phyloP scores from a whole-genome alignment of 1,140 invertebrate genomes.

The Zaprionus camerounensis region DNA sequence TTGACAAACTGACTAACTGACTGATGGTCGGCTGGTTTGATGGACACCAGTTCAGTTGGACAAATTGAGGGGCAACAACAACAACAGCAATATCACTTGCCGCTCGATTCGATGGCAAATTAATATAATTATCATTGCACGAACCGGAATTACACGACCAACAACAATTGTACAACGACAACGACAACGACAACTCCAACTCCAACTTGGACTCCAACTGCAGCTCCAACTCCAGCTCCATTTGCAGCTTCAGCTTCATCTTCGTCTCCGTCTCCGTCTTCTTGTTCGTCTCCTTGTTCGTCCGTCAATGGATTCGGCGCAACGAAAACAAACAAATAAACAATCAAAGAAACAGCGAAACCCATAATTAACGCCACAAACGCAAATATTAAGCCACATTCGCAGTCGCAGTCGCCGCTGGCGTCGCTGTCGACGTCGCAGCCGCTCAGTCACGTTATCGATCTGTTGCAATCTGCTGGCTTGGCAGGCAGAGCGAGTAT shows the following conservation, averaged over 20 bases:
- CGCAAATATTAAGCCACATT: conserved; percentile 77
- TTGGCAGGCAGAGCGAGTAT: conserved; percentile 25
- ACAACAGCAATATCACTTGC: conserved; percentile 51
- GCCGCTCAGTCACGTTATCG: conserved; percentile 39
- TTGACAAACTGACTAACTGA: conserved; percentile 39
- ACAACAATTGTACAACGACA: conserved; percentile 61
- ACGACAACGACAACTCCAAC: conserved; percentile 15
- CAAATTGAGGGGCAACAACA: conserved; percentile 34
- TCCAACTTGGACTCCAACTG: background rate
- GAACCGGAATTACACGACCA: conserved; percentile 76
- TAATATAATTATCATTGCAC: conserved; percentile 83
- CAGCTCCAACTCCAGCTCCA: background rate
- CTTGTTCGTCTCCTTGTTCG: background rate
- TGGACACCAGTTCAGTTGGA: conserved; percentile 13
- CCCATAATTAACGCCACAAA: conserved; percentile 80
- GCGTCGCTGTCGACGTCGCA: background rate
- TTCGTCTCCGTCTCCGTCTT: background rate
- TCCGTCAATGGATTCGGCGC: conserved; percentile 1
- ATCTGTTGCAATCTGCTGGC: conserved; percentile 28
- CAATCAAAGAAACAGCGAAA: conserved; percentile 75
- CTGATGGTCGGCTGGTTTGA: conserved; percentile 26
- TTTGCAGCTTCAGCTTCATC: background rate
- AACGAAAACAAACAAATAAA: conserved; percentile 71
- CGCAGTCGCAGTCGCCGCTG: conserved; percentile 22
- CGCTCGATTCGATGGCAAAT: conserved; percentile 79